Evolutionary conservation across 1,140 invertebrate genomes (phyloP).

Genomic region (Procambarus virginalis): DNA sequence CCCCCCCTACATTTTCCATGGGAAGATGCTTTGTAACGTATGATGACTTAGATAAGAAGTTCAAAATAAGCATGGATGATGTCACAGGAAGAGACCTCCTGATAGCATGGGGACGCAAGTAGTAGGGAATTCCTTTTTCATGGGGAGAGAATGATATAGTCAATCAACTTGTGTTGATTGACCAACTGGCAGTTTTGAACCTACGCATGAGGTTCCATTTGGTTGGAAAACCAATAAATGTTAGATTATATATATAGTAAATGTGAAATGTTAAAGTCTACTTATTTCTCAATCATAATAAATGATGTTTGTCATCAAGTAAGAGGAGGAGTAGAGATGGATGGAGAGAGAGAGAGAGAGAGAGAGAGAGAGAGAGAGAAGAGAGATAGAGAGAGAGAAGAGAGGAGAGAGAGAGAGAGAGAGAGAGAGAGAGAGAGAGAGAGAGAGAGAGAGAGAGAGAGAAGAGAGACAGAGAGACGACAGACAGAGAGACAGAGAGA

Average conservation of each 20-base stretch:
- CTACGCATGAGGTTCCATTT: slow-evolving; percentile 28
- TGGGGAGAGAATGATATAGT: slow-evolving; percentile 11
- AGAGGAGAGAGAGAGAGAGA: too few relatives aligned
- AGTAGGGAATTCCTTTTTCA: slow-evolving; percentile 24
- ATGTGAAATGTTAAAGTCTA: background rate
- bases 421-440: too few relatives aligned
- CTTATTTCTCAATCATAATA: slow-evolving; percentile 46
- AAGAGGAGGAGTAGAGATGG: too few relatives aligned
- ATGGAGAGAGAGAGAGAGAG: too few relatives aligned
- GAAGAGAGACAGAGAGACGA: too few relatives aligned
- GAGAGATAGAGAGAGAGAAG: too few relatives aligned
- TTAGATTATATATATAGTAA: background rate
- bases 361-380: too few relatives aligned
- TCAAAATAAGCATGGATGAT: slow-evolving; percentile 19
- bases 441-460: too few relatives aligned
- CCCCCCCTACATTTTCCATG: slow-evolving; percentile 30
- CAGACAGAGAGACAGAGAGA: too few relatives aligned
- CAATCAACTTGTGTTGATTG: slow-evolving; percentile 22
- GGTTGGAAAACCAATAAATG: slow-evolving; percentile 17
- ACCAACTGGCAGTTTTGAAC: slow-evolving; percentile 25
- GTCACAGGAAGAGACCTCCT: slow-evolving; percentile 24
- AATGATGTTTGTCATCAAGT: slow-evolving; percentile 31
- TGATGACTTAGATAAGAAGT: slow-evolving; percentile 28
- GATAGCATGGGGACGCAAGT: slow-evolving; percentile 35
- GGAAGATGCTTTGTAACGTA: slow-evolving; percentile 32